These are phyloP conservation scores for Enteromius mattozi DNA, from an alignment of 2,797 vertebrate species.

Conservation along the genomic window DNA sequence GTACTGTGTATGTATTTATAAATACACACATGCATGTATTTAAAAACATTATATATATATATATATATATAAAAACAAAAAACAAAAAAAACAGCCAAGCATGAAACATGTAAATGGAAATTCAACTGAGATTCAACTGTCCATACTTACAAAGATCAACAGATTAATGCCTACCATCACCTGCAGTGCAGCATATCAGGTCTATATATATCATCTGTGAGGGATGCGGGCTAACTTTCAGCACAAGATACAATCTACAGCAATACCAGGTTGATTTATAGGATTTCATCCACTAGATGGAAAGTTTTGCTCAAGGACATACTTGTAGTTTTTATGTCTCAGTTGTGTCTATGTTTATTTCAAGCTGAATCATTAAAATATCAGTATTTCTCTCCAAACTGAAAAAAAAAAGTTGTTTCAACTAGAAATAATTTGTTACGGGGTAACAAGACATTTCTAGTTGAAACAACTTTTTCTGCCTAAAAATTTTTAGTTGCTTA, in stretches of 20 bases:
- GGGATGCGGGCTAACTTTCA: neutral
- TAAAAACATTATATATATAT: no score
- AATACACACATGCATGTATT: no score
- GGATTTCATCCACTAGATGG: neutral
- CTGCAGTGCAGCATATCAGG: neutral
- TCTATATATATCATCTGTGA: neutral
- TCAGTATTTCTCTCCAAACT: neutral
- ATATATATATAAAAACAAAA: neutral
- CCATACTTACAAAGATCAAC: neutral
- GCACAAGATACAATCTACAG: neutral
- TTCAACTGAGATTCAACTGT: neutral
- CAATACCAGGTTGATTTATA: neutral
- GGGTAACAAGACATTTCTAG: no score
- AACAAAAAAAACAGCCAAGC: neutral
- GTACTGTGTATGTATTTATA: no score
- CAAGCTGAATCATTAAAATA: neutral
- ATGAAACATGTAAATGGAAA: neutral
- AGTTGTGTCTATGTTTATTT: neutral
- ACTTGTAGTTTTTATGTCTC: neutral
- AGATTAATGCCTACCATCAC: neutral
- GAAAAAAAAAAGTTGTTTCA: no score
- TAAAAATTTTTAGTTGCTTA: no score
- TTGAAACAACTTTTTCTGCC: no score
- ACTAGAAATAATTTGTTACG: no score
- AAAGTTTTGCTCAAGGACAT: slow-evolving; percentile 9